Base-by-base conservation (phyloP, 2,888 invertebrate genomes). In the Perithous albicinctus region DNA sequence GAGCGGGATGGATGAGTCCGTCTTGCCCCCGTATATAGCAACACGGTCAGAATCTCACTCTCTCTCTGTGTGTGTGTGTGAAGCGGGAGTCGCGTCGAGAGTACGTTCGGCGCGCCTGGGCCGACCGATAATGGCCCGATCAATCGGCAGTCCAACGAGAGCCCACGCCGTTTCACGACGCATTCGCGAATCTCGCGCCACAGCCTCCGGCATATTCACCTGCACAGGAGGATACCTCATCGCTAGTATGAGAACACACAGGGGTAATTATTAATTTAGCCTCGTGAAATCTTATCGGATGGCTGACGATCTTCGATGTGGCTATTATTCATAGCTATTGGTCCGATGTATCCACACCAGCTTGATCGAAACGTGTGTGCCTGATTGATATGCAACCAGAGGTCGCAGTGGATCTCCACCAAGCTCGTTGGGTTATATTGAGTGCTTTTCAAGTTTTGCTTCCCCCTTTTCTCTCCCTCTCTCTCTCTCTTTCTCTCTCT, bases 91-190 rank as follows among this genome's bases (percentile, higher is more conserved):
- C 54, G 73, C 69, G 66, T 61, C 61, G 32, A 38, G 32, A 38
- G 66, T 48, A 63, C 56, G 38, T 59, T 48, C 70, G 61, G 69
- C 56, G 69, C 56, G 78, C 63, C 80, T 79, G 82, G 67, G 69
- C 66, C 72, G 51, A 67, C 77, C 77, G 77, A 86, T 85, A 86
- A 85, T 81, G 76, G 69, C 72, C 41, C 84, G 77, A 85, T 85
- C 84, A 85, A 85, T 84, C 77, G 82, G 72, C 48, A 61, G 69
- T 76, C 72, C 66, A 69, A 23, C 67, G 67, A 51, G 12, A n/a
- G n/a, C n/a, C 70, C 41, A 15, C 41, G 61, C 75, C 56, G 59
- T 74, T 41, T 63, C 74, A 64, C 70, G 38, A 66, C 69, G 69
- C 76, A 70, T 70, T 41, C 38, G 29, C 54, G 61, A 75, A 59